These are phyloP conservation scores for Odontomachus brunneus DNA, from an alignment of 1,140 invertebrate species.

Conservation along the genomic window DNA sequence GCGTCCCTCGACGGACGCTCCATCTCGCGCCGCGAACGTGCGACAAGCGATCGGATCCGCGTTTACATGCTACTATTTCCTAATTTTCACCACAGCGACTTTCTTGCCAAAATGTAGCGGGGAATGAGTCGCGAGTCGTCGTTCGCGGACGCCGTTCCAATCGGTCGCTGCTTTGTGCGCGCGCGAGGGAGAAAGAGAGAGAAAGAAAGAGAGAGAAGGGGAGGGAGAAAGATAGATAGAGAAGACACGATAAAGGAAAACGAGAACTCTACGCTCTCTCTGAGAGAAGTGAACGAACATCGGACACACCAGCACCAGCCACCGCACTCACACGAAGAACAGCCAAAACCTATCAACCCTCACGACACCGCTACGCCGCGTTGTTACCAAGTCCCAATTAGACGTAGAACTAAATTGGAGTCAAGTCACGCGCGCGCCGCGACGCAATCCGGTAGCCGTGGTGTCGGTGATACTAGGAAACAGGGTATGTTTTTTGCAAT, in stretches of 20 bases:
- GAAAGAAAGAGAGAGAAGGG: too few relatives aligned
- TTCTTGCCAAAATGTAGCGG: constrained; percentile 22
- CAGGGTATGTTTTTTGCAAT: constrained; percentile 85
- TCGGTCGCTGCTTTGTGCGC: constrained; percentile 17
- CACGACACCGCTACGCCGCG: constrained; percentile 73
- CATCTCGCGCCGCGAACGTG: constrained; percentile 33
- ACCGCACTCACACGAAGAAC: constrained; percentile 64
- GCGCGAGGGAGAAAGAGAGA: background rate
- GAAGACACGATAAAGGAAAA: constrained; percentile 13
- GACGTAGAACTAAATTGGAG: constrained; percentile 75
- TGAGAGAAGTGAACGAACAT: constrained; percentile 60
- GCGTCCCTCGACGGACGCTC: constrained; percentile 47
- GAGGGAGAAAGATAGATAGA: too few relatives aligned
- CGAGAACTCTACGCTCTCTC: constrained; percentile 25
- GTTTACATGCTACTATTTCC: constrained; percentile 23
- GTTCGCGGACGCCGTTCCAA: constrained; percentile 12
- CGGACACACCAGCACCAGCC: constrained; percentile 64
- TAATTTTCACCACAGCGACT: constrained; percentile 36
- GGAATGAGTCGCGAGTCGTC: constrained; percentile 1
- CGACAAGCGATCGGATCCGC: constrained; percentile 37
- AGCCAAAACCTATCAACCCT: constrained; percentile 69
- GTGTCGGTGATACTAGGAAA: constrained; percentile 84
- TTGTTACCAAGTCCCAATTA: constrained; percentile 72
- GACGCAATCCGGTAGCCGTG: constrained; percentile 72
- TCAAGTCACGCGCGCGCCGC: constrained; percentile 76